Conservation (phyloP, 2,797 vertebrate species). For the Malacoraja senta region DNA sequence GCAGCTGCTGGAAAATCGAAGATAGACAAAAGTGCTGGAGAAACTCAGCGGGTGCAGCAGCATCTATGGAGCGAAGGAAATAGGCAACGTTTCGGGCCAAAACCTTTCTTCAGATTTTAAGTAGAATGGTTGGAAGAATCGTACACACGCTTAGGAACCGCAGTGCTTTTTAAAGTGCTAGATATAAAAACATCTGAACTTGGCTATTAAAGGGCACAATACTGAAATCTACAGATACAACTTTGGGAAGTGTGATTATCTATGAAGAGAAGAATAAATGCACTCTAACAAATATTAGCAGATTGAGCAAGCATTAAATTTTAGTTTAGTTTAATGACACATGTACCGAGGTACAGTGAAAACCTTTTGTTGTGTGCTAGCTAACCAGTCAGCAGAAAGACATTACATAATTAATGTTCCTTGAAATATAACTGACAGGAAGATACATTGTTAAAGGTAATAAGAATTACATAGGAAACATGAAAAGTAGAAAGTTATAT, state of each 20-base stretch:
- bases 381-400: too few species aligned
- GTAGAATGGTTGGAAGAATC: neutral
- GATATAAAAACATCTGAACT: neutral
- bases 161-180: neutral
- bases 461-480: neutral
- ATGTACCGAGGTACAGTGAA: too few species aligned
- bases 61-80: too few species aligned
- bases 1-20: too few species aligned
- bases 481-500: neutral
- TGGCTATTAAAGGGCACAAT: too few species aligned
- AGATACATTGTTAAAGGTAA: neutral
- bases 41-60: too few species aligned
- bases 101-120: neutral
- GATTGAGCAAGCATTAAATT: neutral
- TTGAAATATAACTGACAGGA: neutral
- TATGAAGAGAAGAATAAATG: neutral
- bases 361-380: too few species aligned
- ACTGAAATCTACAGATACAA: neutral
- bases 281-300: neutral
- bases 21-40: too few species aligned
- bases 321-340: too few species aligned
- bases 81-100: too few species aligned
- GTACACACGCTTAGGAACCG: neutral
- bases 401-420: too few species aligned
- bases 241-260: neutral